Base-by-base conservation (phyloP, 2,888 invertebrate genomes). In the Kryphioiulus occultus region DNA sequence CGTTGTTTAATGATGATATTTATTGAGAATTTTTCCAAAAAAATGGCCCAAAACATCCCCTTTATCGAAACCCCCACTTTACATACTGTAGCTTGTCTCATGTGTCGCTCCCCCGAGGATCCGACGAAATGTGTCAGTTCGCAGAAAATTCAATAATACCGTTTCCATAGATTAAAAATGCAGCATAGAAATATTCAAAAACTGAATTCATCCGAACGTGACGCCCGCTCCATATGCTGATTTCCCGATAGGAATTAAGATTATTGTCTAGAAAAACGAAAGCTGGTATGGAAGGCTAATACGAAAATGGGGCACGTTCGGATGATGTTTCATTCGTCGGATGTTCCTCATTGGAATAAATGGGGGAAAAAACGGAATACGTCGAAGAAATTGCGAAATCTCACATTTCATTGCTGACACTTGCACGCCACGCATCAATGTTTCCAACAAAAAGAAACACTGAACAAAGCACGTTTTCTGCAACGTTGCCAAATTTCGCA, bases 401-500 rank as follows among this genome's bases (percentile, higher is more conserved):
- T 59, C n/a, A n/a, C 53, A 59, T 59, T 59, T 59, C 53, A 59
- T 59, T 59, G 53, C 53, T 59, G 53, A 59, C 53, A 59, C 53
- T n/a, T 19, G 53, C n/a, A n/a, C n/a, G 53, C 53, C 53, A 59
- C n/a, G 53, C 53, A 59, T 59, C 53, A 2, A 59, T 59, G 53
- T 59, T 59, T 59, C n/a, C 53, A 59, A 59, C 53, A 59, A 59
- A n/a, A 59, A 59, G 53, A 59, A n/a, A 59, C n/a, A 59, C n/a
- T 59, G 22, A 59, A 59, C 53, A 59, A 59, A n/a, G 53, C n/a
- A n/a, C 17, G n/a, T n/a, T 59, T 19, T 22, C 22, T 22, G n/a
- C n/a, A n/a, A n/a, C n/a, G 53, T 59, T 59, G 2, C n/a, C 53
- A 19, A 59, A n/a, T 59, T 59, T 59, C 53, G n/a, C 0, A 59